Evolutionary conservation across 2,113 vertebrate species (phyloP).

Genomic region (Uria aalge): DNA sequence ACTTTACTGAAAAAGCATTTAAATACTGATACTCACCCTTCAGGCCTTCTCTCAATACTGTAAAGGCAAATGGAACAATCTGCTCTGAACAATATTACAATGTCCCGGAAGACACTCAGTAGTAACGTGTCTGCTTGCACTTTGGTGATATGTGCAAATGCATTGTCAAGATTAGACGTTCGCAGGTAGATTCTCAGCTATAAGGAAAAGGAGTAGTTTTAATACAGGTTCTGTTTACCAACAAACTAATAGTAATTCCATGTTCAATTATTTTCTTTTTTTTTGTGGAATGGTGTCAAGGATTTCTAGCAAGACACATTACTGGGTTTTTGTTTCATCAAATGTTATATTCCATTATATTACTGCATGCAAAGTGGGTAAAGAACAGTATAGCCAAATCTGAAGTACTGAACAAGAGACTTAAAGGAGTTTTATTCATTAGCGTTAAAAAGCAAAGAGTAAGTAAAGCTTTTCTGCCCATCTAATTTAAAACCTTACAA

Average conservation of each 20-base stretch:
- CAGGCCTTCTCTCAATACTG: conserved; percentile 87
- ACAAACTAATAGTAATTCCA: background rate
- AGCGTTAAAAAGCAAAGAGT: background rate
- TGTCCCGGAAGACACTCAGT: conserved; percentile 94
- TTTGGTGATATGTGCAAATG: conserved; percentile 92
- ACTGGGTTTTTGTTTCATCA: background rate
- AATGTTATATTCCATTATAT: background rate
- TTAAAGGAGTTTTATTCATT: background rate
- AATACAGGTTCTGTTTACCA: background rate
- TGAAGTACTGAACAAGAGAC: background rate
- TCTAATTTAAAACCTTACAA: background rate
- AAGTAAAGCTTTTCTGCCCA: background rate
- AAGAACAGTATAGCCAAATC: background rate
- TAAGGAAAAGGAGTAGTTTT: background rate
- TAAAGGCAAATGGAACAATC: conserved; percentile 98
- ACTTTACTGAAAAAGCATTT: background rate
- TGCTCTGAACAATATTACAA: conserved; percentile 90
- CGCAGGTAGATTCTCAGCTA: conserved; percentile 92
- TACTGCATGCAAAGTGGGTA: background rate
- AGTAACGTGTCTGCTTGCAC: conserved; percentile 89
- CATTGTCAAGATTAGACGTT: conserved; percentile 95
- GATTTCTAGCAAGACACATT: background rate
- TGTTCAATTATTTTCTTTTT: background rate
- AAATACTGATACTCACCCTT: conserved; percentile 77
- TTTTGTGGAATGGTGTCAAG: background rate